Conservation (phyloP, 2,888 invertebrate species). For the Theretra japonica region DNA sequence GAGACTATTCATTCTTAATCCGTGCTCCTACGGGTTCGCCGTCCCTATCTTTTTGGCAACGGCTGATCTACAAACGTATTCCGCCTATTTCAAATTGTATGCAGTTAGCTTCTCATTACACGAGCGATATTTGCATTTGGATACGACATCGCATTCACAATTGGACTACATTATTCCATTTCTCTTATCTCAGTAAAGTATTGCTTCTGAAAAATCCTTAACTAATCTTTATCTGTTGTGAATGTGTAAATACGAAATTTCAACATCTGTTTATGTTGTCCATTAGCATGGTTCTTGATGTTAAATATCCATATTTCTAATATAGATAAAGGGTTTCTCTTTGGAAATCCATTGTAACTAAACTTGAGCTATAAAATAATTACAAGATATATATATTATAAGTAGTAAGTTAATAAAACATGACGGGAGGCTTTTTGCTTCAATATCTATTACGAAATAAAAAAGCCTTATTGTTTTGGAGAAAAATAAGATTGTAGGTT, state of each 20-base stretch:
- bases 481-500: too few species aligned
- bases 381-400: too few species aligned
- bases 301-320: too few species aligned
- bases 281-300: neutral
- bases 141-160: constrained; percentile 46
- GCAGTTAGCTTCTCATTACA: constrained; percentile 73
- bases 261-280: neutral
- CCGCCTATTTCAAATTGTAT: constrained; percentile 74
- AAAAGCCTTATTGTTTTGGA: too few species aligned
- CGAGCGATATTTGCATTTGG: constrained; percentile 70
- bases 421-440: too few species aligned
- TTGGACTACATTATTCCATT: constrained; percentile 26
- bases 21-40: constrained; percentile 44
- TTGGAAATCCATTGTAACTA: too few species aligned
- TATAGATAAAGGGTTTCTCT: too few species aligned
- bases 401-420: too few species aligned
- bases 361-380: too few species aligned
- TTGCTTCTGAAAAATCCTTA: neutral
- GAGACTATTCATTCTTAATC: constrained; percentile 78
- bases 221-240: neutral
- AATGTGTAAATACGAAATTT: neutral
- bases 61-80: constrained; percentile 59
- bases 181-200: constrained; percentile 27
- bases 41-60: constrained; percentile 75
- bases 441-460: too few species aligned